Evolutionary conservation across 2,797 vertebrate species (phyloP), one percentile per base, ranked within the genome.

Genomic region (Lagocephalus sceleratus): DNA sequence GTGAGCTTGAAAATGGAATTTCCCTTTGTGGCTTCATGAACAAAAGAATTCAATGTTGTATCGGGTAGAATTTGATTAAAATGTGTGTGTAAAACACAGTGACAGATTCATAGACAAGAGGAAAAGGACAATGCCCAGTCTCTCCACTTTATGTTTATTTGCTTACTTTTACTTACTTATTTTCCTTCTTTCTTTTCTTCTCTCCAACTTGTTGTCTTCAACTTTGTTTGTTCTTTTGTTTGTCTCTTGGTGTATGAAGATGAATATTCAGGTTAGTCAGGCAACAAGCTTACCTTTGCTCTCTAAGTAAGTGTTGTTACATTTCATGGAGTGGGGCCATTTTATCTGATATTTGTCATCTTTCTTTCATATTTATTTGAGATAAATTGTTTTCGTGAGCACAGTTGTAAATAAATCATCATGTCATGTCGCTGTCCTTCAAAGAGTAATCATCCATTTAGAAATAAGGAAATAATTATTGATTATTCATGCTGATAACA

Each of bases 251-350:
- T 79, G 79, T 87, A 72, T 82, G 78, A 83, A 88, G 84, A 88
- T 85, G 84, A 85, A 76, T 86, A 60, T 78, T 59, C 82, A 87
- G 84, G 87, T 87, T 79, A 86, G 84, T 87, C 81, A 83, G 85
- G 78, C 60, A 2, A 71, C 72, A 76, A 67, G 76, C 57, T 68
- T 75, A 71, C 66, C n/a, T 63, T 68, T 54, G 63, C 56, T 44
- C 59, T 17, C 25, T 71, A 67, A 56, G 62, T 14, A 62, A 65
- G 47, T 43, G 26, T 57, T 76, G 54, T 56, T 59, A 35, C 49
- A 54, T 50, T 65, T 19, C 10, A 20, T 63, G 23, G 53, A 51
- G 16, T 63, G 19, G 42, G 39, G 40, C 5, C 47, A 15, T 49
- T 65, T 53, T 23, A 49, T 54, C 22, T 43, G 16, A 59, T 23